phyloP scores from a whole-genome alignment of 2,113 vertebrate genomes.

The Gambusia affinis region DNA sequence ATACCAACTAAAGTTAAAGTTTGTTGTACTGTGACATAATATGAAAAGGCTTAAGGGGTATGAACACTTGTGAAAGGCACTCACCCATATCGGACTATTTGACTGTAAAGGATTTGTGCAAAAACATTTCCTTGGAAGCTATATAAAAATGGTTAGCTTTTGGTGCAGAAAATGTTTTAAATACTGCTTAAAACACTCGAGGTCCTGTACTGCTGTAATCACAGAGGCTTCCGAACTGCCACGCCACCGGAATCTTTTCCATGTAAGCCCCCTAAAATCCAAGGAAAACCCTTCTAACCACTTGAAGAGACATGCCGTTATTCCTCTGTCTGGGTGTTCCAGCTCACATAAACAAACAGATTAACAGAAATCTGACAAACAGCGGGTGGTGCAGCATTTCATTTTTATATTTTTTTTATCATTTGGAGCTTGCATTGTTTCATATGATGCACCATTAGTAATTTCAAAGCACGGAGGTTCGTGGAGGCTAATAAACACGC shows the following conservation, averaged over 20 bases:
- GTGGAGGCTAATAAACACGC: conserved; percentile 44
- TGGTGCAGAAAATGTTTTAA: neutral
- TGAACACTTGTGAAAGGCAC: too few species aligned
- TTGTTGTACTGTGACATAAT: too few species aligned
- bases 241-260: conserved; percentile 36
- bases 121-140: conserved; percentile 11
- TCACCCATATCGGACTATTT: conserved; percentile 3
- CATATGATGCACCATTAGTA: conserved; percentile 20
- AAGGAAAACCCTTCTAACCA: conserved; percentile 55
- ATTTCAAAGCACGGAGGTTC: conserved; percentile 47
- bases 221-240: neutral
- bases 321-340: conserved; percentile 57
- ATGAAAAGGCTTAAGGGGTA: too few species aligned
- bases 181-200: neutral
- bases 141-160: conserved; percentile 2
- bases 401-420: neutral
- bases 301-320: conserved; percentile 56
- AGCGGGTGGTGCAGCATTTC: conserved; percentile 9
- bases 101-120: conserved; percentile 18
- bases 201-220: conserved; percentile 7
- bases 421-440: neutral
- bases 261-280: conserved; percentile 53
- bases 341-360: conserved; percentile 57
- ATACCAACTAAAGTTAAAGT: too few species aligned
- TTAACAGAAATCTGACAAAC: conserved; percentile 60